Conservation (phyloP, 2,888 invertebrate species). For the Drosophila stalkeri region DNA sequence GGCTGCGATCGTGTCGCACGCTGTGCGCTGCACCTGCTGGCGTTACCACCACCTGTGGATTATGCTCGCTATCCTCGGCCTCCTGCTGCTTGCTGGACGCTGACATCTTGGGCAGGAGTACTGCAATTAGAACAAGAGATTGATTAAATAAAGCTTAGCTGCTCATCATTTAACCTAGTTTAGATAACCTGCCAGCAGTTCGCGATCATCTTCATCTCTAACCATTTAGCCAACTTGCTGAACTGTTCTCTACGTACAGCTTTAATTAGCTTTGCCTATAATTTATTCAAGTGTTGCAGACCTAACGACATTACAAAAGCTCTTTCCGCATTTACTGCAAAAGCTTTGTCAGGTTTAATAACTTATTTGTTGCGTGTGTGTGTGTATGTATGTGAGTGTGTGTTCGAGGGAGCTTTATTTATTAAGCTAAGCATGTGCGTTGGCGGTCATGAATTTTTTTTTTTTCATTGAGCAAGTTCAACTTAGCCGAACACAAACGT, state of each 20-base stretch:
- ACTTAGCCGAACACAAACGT: slow-evolving; percentile 34
- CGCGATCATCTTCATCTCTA: neutral
- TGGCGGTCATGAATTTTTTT: slow-evolving; percentile 28
- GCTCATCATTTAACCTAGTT: neutral
- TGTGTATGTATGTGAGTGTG: neutral
- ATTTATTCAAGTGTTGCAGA: slow-evolving; percentile 14
- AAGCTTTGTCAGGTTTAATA: slow-evolving; percentile 14
- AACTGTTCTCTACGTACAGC: neutral
- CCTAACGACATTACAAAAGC: slow-evolving; percentile 5
- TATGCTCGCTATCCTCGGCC: slow-evolving; percentile 54
- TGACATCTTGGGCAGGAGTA: slow-evolving; percentile 60
- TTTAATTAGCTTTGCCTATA: neutral
- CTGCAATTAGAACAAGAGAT: slow-evolving; percentile 20
- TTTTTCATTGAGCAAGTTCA: slow-evolving; percentile 49
- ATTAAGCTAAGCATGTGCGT: slow-evolving; percentile 43
- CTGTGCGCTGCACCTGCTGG: slow-evolving; percentile 65
- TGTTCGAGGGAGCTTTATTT: slow-evolving; percentile 11
- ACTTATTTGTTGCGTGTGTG: neutral
- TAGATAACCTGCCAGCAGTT: neutral
- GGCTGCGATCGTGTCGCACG: slow-evolving; percentile 71
- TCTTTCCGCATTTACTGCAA: slow-evolving; percentile 12
- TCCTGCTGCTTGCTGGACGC: slow-evolving; percentile 54
- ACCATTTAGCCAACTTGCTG: neutral
- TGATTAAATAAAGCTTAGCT: neutral
- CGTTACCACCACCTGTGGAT: slow-evolving; percentile 74